phyloP scores from a whole-genome alignment of 2,888 invertebrate species.

The Stenurella melanura region DNA sequence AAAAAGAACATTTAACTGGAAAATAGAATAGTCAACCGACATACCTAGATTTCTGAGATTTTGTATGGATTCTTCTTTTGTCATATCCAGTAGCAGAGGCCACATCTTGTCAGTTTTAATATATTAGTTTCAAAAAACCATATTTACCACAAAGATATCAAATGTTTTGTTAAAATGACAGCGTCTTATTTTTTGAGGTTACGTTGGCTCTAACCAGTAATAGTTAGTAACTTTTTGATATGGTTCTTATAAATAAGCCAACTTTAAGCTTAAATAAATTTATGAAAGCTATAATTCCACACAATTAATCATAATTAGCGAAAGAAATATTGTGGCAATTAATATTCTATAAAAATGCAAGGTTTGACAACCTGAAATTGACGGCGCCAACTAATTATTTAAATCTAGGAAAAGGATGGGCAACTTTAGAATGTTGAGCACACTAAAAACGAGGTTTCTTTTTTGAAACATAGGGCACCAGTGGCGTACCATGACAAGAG shows the following conservation, averaged over 20 bases:
- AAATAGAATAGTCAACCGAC: not conserved
- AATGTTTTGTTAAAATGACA: conserved; percentile 57
- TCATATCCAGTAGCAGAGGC: conserved; percentile 88
- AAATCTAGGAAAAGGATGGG: conserved; percentile 38
- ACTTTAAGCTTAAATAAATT: conserved; percentile 16
- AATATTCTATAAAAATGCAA: conserved; percentile 47
- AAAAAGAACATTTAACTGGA: conserved; percentile 41
- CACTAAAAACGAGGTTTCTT: not conserved
- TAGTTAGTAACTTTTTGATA: conserved; percentile 3
- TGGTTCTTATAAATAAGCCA: conserved; percentile 26
- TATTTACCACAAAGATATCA: conserved; percentile 48
- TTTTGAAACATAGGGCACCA: no score
- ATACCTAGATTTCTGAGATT: conserved; percentile 91
- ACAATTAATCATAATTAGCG: conserved; percentile 35
- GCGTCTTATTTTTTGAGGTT: conserved; percentile 65
- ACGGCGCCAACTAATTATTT: conserved; percentile 60
- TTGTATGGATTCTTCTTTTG: conserved; percentile 91
- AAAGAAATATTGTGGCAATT: conserved; percentile 40
- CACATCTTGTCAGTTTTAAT: conserved; percentile 72
- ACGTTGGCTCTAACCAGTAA: conserved; percentile 42
- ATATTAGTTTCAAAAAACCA: conserved; percentile 51
- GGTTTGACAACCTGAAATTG: conserved; percentile 58
- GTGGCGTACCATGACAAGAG: no score
- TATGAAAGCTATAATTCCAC: conserved; percentile 37
- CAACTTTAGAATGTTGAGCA: conserved; percentile 25